Base-by-base conservation (phyloP, 2,888 invertebrate species). In the Himalopsyche tibetana region DNA sequence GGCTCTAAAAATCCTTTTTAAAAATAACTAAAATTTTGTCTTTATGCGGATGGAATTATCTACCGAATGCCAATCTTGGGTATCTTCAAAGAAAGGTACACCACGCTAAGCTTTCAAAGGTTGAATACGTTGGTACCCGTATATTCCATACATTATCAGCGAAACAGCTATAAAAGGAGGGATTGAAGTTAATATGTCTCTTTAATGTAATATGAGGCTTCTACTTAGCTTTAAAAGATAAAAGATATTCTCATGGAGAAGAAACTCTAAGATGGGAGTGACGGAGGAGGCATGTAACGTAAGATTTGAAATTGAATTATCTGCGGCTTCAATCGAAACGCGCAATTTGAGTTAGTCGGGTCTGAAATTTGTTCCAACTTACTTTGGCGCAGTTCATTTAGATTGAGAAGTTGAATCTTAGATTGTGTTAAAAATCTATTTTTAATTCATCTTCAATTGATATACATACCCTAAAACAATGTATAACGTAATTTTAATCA, bases 211-310 rank as follows among this genome's bases (percentile, higher is more conserved):
- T 84, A 84, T 87, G 84, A 82, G 84, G 84, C 63, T 84, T 80
- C 74, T 87, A 81, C 63, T 74, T 82, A 80, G 55, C 81, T 82
- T 82, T 82, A 85, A 85, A 84, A 87, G 86, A 87, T 87, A 87
- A 87, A 85, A 84, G 84, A 74, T 63, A 63, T 74, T 74, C 38
- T 74, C 74, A 38, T 74, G 38, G 74, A 74, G 82, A 42, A 38
- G 79, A 55, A 82, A 45, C 45, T 45, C 45, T 11, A 45, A 8
- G 51, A 4, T 51, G 51, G 51, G 28, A 36, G 51, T 80, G 45
- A n/a, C 4, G 45, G 8, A 11, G 80, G 51, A 42, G n/a, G 51
- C 45, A 17, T 80, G 80, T 45, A 28, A 80, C 80, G 80, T 80
- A 45, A 80, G 80, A 80, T 80, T 80, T 51, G 11, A 36, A 51